These are phyloP conservation scores for Trichonephila clavipes DNA, from an alignment of 1,140 invertebrate species.

Conservation along the genomic window DNA sequence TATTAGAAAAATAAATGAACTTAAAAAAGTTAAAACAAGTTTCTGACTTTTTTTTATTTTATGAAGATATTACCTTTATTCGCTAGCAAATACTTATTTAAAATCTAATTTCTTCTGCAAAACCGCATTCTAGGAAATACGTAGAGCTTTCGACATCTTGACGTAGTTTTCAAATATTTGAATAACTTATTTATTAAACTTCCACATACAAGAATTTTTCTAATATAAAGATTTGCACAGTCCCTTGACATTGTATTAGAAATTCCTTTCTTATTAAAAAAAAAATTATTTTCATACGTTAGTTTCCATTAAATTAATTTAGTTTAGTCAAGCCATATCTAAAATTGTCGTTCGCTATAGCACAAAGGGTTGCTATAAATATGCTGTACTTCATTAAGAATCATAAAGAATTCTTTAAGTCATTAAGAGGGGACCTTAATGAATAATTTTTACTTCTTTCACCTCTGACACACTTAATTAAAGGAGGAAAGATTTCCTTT, in stretches of 20 bases:
- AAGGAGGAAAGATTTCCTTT: not conserved
- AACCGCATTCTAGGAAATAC: too few species aligned
- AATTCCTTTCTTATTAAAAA: slow-evolving; percentile 8
- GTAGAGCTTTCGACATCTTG: too few species aligned
- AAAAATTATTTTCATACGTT: not conserved
- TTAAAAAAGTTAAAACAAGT: too few species aligned
- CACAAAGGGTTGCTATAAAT: slow-evolving; percentile 22
- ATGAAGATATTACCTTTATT: too few species aligned
- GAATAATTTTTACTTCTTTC: slow-evolving; percentile 23
- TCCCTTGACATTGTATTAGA: not conserved
- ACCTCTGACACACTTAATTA: slow-evolving; percentile 14
- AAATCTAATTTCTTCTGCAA: too few species aligned
- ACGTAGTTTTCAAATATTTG: not conserved
- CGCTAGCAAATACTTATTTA: too few species aligned
- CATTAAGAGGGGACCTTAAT: not conserved
- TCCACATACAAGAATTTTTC: not conserved
- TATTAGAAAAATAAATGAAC: too few species aligned
- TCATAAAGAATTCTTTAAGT: slow-evolving; percentile 15
- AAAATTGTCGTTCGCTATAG: slow-evolving; percentile 9
- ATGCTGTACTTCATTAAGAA: slow-evolving; percentile 10
- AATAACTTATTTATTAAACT: not conserved
- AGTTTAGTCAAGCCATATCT: not conserved
- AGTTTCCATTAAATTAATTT: slow-evolving; percentile 23
- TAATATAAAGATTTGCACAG: not conserved
- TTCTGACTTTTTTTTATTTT: too few species aligned